These are phyloP conservation scores for Bovichtus diacanthus DNA, from an alignment of 2,797 vertebrate genomes.

Conservation along the genomic window DNA sequence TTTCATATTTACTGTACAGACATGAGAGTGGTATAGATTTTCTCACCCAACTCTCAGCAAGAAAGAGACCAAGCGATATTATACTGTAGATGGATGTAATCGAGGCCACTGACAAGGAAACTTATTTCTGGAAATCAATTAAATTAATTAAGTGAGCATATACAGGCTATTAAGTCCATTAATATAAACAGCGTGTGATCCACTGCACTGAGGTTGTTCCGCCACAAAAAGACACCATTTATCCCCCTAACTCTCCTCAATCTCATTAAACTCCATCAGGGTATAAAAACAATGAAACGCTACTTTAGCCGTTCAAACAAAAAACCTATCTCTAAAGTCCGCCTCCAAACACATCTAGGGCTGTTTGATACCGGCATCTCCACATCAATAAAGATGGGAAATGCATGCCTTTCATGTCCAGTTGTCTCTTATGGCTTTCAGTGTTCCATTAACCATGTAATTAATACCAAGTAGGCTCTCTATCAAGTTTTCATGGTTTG, in stretches of 20 bases:
- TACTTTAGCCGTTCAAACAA: slow-evolving; percentile 39
- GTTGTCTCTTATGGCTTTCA: slow-evolving; percentile 81
- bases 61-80: neutral
- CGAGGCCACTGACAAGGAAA: neutral
- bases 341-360: slow-evolving; percentile 60
- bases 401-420: slow-evolving; percentile 82
- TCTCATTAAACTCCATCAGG: slow-evolving; percentile 52
- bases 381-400: slow-evolving; percentile 83
- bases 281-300: slow-evolving; percentile 49
- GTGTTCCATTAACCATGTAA: slow-evolving; percentile 88
- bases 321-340: slow-evolving; percentile 45
- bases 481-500: slow-evolving; percentile 82
- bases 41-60: neutral
- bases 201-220: neutral
- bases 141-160: neutral
- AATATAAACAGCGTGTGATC: slow-evolving; percentile 23
- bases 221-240: slow-evolving; percentile 34
- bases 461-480: slow-evolving; percentile 87
- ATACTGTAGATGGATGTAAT: neutral
- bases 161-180: slow-evolving; percentile 2
- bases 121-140: neutral
- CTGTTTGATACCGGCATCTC: slow-evolving; percentile 72
- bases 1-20: neutral
- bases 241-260: slow-evolving; percentile 27
- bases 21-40: neutral